Evolutionary conservation across 1,140 invertebrate species (phyloP), one percentile per base, ranked within the genome.

Genomic region (Caligus rogercresseyi): DNA sequence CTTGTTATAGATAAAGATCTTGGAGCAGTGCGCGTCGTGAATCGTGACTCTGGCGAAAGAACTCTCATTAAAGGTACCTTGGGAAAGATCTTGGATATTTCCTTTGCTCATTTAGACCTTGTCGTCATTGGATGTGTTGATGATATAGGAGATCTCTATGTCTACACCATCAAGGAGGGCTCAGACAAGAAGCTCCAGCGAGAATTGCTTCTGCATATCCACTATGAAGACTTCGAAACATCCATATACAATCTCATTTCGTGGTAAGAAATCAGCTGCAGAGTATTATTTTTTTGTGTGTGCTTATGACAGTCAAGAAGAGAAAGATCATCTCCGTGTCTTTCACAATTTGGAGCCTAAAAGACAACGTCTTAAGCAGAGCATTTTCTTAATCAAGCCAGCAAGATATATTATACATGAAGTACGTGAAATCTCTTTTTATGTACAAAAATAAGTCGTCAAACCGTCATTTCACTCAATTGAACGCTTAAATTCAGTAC

Each of bases 121-220:
- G 80, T 88, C 19, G 78, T 92, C 61, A 74, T 95, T 14, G 90
- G 85, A 1, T 86, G 82, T 68, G 84, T 93, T 43, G 91, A 96
- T 75, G 82, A 85, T 69, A 78, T 78, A 61, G 87, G 87, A 26
- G 84, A 80, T 73, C 78, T 86, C 53, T 87, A 82, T 74, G 81
- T 92, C 57, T 82, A 92, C 74, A 80, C 84, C 67, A 83, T 92
- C 65, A 80, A 81, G 69, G 78, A 75, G 64, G 68, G 69, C 68
- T 16, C 66, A 65, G 14, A 43, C 31, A 43, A 43, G n/a, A 43
- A 43, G n/a, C 31, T 43, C 31, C 7, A 43, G n/a, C 7, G 7
- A 11, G 31, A 43, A 7, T 11, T 11, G n/a, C 7, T 43, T n/a
- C 31, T 43, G n/a, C 7, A 43, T 11, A 43, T 43, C 31, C 7